These are phyloP conservation scores for Sebastes vulpes DNA, from an alignment of 2,797 vertebrate species.

Conservation along the genomic window DNA sequence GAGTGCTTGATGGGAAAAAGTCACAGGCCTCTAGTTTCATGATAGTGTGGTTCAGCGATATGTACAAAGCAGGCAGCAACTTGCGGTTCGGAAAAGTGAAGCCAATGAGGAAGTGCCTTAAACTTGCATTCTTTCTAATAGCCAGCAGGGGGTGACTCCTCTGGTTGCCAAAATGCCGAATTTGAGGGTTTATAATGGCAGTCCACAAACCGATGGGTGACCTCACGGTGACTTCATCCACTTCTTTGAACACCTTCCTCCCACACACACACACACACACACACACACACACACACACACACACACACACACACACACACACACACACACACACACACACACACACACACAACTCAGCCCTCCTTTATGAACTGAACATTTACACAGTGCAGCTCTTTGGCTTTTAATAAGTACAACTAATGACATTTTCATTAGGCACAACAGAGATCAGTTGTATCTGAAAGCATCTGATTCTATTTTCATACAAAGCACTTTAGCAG, in stretches of 20 bases:
- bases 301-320: no score
- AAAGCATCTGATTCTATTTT: not conserved
- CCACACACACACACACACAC: no score
- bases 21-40: not conserved
- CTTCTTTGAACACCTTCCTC: not conserved
- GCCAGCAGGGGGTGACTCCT: no score
- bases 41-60: not conserved
- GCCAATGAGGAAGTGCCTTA: no score
- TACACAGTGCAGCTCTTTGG: not conserved
- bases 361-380: not conserved
- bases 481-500: not conserved
- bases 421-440: not conserved
- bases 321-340: not conserved
- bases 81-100: no score
- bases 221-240: no score
- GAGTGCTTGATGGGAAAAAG: not conserved
- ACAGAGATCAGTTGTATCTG: not conserved
- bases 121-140: not conserved
- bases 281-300: not conserved
- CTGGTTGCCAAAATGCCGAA: no score
- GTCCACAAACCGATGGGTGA: no score
- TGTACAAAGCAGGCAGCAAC: no score
- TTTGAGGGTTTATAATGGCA: no score
- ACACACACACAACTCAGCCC: not conserved
- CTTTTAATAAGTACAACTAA: not conserved